Evolutionary conservation across 2,113 vertebrate species (phyloP), one percentile per base, ranked within the genome.

Genomic region (Cettia cetti): DNA sequence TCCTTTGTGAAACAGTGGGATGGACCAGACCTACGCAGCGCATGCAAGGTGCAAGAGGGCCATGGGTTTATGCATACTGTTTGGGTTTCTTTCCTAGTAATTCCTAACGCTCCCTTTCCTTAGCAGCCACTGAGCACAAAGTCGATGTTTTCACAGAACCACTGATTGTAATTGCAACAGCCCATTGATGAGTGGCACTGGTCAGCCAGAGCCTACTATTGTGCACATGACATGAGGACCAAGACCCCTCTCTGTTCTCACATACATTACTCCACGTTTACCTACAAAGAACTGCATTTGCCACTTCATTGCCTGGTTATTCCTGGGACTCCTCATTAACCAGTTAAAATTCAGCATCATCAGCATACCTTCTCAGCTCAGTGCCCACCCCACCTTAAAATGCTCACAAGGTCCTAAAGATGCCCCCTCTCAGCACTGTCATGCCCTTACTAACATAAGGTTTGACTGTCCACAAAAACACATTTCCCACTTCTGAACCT

Each of bases 31-130:
- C 45, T 86, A 45, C 28, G 82, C 24, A 40, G 39, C 14, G 33
- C 52, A 47, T 5, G 9, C 23, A 61, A 69, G 15, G 52, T 66
- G 17, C 0, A 0, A 79, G n/a, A 0, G 16, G 31, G 23, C 61
- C 39, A 75, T 2, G 15, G 49, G 9, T 76, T 86, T 88, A 88
- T 6, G 9, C 6, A 75, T 14, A 8, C 6, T 31, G 18, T 50
- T 75, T 33, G 35, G 24, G 30, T 15, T 66, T 52, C 53, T 56
- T 63, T 66, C 53, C 49, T 47, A 66, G n/a, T 31, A 61, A 74
- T 22, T 69, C 42, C 52, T 47, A 83, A 63, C 0, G 7, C 14
- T 30, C 0, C 0, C n/a, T 47, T 76, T 90, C 45, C 49, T 71
- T 74, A 89, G 60, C 5, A 28, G 49, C 33, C 65, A 63, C 22